These are phyloP conservation scores for Platichthys flesus DNA, from an alignment of 2,113 vertebrate species.

Conservation along the genomic window DNA sequence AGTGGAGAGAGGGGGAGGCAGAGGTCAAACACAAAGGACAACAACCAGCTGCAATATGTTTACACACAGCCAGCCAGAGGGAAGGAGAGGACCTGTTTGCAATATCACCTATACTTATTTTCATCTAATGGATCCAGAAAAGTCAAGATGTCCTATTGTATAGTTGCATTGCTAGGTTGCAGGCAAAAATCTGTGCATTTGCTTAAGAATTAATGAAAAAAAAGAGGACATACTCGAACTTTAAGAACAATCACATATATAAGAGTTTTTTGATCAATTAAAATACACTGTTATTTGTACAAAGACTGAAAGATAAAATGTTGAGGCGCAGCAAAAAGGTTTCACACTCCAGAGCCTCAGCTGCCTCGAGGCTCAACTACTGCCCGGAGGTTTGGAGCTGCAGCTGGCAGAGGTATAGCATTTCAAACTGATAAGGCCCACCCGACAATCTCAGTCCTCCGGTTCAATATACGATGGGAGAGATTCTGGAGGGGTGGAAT, in stretches of 20 bases:
- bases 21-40: conserved; percentile 69
- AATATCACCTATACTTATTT: conserved; percentile 61
- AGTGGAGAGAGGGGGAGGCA: conserved; percentile 17
- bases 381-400: conserved; percentile 27
- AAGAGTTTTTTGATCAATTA: conserved; percentile 9
- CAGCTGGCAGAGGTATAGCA: conserved; percentile 29
- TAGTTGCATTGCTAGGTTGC: conserved; percentile 1
- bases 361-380: conserved; percentile 19
- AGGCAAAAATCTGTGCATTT: conserved; percentile 9
- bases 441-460: conserved; percentile 29
- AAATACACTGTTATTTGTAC: conserved; percentile 12
- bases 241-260: conserved; percentile 14
- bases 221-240: background rate
- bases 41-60: conserved; percentile 72
- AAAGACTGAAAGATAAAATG: conserved; percentile 2
- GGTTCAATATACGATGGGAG: conserved; percentile 34
- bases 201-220: background rate
- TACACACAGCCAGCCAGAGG: conserved; percentile 58
- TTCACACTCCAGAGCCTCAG: conserved; percentile 2
- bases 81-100: conserved; percentile 43
- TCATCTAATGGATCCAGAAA: conserved; percentile 40
- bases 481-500: conserved; percentile 33
- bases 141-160: conserved; percentile 11
- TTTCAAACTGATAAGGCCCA: conserved; percentile 53
- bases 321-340: conserved; percentile 5